Evolutionary conservation across 2,888 invertebrate species (phyloP).

Genomic region (Diplolepis rosae): DNA sequence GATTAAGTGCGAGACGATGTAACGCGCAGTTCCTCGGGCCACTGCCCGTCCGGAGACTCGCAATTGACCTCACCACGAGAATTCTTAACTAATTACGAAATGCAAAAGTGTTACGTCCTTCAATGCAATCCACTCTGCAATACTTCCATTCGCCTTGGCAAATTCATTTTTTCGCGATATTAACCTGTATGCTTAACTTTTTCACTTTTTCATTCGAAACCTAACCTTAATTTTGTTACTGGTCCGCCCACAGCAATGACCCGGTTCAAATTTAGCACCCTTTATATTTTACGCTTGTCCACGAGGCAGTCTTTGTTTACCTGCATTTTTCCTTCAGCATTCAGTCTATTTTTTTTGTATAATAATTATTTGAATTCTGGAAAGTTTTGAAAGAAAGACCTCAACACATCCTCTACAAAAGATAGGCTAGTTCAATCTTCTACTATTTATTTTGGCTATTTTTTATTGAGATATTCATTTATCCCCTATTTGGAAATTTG

Average conservation of each 20-base stretch:
- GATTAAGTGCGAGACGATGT: not conserved
- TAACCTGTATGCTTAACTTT: slow-evolving; percentile 2
- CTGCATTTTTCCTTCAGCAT: slow-evolving; percentile 7
- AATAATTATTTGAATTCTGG: not conserved
- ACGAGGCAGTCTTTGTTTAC: slow-evolving; percentile 32
- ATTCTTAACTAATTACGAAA: slow-evolving; percentile 9
- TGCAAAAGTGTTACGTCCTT: not conserved
- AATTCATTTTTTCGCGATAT: not conserved
- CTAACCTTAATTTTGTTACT: slow-evolving; percentile 29
- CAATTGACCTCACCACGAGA: slow-evolving; percentile 2
- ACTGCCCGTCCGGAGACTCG: slow-evolving; percentile 20
- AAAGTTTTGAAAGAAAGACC: not conserved
- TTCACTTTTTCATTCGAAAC: not conserved
- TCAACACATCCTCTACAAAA: not conserved
- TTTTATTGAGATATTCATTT: too few relatives aligned
- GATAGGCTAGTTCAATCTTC: slow-evolving; percentile 1
- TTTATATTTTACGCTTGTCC: slow-evolving; percentile 17
- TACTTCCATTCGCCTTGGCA: not conserved
- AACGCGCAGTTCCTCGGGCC: slow-evolving; percentile 22
- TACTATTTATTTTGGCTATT: not conserved
- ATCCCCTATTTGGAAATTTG: too few relatives aligned
- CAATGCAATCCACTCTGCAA: not conserved
- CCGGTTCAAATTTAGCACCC: slow-evolving; percentile 17
- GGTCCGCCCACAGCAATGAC: slow-evolving; percentile 29
- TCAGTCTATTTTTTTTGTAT: not conserved